Evolutionary conservation across 92 coral and sea anemone genomes (phyloP).

Genomic region (Anthopleura xanthogrammica): DNA sequence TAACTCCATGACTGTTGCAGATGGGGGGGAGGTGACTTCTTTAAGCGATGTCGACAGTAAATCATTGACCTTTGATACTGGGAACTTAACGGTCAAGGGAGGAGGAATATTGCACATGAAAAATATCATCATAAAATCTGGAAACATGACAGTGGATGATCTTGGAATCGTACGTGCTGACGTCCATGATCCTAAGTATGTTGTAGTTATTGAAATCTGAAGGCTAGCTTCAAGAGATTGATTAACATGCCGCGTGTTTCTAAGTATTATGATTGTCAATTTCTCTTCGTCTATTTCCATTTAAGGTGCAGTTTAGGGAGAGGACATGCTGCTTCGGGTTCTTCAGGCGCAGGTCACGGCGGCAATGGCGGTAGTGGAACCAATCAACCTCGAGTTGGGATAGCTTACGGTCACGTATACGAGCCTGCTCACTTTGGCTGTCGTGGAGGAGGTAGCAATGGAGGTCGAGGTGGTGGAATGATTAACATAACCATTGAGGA

Average conservation of each 20-base stretch:
- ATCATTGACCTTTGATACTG: constrained; percentile 40
- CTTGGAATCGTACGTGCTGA: constrained; percentile 59
- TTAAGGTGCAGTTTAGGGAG: constrained; percentile 68
- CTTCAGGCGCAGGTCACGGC: constrained; percentile 97
- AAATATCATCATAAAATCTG: constrained; percentile 51
- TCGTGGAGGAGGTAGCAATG: constrained; percentile 79
- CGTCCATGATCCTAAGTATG: constrained; percentile 55
- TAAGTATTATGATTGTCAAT: too few species aligned
- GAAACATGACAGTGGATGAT: constrained; percentile 68
- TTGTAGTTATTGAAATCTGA: not conserved
- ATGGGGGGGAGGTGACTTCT: constrained; percentile 74
- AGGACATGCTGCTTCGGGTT: constrained; percentile 61
- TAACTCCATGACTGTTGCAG: constrained; percentile 53
- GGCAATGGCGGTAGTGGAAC: constrained; percentile 90
- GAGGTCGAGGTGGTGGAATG: constrained; percentile 91
- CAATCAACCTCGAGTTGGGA: constrained; percentile 77
- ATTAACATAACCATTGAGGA: constrained; percentile 65
- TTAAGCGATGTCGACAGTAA: constrained; percentile 50
- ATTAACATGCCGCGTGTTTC: too few species aligned
- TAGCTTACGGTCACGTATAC: constrained; percentile 88
- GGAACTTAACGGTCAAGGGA: constrained; percentile 49
- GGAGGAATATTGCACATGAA: constrained; percentile 65
- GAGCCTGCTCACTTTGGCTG: constrained; percentile 95
- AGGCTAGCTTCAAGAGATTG: too few species aligned
- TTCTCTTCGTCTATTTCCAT: not conserved